A percentile compares a stretch with the other conserved stretches of the same genome.
Conservation (phyloP, 2,888 invertebrate species). For the Pomacea canaliculata region DNA sequence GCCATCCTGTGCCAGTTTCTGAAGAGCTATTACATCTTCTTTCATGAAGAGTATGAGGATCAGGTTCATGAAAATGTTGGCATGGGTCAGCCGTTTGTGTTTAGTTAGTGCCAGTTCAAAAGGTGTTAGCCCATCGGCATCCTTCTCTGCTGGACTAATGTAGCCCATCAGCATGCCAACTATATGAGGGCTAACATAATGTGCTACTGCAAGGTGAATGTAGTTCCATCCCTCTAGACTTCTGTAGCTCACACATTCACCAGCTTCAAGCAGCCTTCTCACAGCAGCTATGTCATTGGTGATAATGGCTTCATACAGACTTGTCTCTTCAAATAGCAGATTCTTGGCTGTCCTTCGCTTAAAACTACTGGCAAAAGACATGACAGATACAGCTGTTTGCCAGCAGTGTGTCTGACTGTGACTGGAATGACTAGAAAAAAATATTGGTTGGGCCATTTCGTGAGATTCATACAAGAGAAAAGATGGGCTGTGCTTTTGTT, state of each 20-base stretch:
- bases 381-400: no score
- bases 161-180: conserved; percentile 43
- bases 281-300: conserved; percentile 40
- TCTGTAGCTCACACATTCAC: conserved; percentile 26
- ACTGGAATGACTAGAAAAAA: no score
- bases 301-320: conserved; percentile 43
- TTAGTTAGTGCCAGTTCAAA: conserved; percentile 42
- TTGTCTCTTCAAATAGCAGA: conserved; percentile 30
- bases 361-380: no score
- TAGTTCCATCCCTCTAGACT: conserved; percentile 44
- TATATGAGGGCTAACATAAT: conserved; percentile 39
- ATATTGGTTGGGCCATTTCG: no score
- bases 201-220: conserved; percentile 45
- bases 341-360: background rate
- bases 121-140: conserved; percentile 46
- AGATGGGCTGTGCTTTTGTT: no score
- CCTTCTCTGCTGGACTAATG: conserved; percentile 40
- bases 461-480: no score
- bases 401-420: no score
- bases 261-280: conserved; percentile 33
- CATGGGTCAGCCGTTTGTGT: conserved; percentile 36
- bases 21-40: conserved; percentile 39
- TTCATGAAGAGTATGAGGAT: conserved; percentile 37
- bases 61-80: conserved; percentile 33
- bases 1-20: conserved; percentile 40